A percentile compares a stretch with the other conserved stretches of the same genome.
Evolutionary conservation across 2,888 invertebrate species (phyloP).

Genomic region (Nysson spinosus): DNA sequence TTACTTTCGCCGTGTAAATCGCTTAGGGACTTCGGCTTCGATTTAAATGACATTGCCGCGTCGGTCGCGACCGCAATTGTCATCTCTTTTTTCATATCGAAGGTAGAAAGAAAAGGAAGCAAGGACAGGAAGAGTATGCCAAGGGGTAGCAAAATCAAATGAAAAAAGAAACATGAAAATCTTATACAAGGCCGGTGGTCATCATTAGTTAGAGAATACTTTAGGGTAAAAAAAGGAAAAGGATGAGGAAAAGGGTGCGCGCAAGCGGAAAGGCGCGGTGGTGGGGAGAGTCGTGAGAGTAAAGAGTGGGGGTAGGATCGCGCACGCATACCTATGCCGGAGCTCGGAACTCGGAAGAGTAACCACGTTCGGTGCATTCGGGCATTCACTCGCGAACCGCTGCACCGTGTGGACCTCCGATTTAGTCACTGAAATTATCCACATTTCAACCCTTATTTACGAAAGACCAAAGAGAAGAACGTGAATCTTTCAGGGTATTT

Average conservation of each 20-base stretch:
- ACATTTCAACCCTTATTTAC: not conserved
- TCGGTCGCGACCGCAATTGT: constrained; percentile 46
- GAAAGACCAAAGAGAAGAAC: too few species aligned
- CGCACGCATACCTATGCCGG: constrained; percentile 54
- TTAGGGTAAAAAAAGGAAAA: too few species aligned
- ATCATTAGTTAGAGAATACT: too few species aligned
- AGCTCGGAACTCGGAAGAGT: constrained; percentile 64
- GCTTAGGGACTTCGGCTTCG: constrained; percentile 23
- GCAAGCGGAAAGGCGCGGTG: constrained; percentile 7
- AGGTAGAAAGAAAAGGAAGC: constrained; percentile 34
- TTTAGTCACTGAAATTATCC: too few species aligned
- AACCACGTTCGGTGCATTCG: constrained; percentile 35
- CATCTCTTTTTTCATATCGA: constrained; percentile 5
- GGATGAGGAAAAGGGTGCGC: constrained; percentile 20
- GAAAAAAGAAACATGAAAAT: too few species aligned
- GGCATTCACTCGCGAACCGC: constrained; percentile 62
- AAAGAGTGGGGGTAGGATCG: constrained; percentile 19
- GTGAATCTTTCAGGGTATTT: too few species aligned
- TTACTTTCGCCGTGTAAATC: constrained; percentile 6
- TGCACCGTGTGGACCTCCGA: constrained; percentile 34
- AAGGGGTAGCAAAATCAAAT: too few species aligned
- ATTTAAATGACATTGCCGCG: constrained; percentile 47
- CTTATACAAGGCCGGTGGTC: too few species aligned
- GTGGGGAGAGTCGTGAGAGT: constrained; percentile 16
- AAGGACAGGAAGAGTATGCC: constrained; percentile 18